Evolutionary conservation across 2,797 vertebrate species (phyloP).

Genomic region (Linurgus olivaceus): DNA sequence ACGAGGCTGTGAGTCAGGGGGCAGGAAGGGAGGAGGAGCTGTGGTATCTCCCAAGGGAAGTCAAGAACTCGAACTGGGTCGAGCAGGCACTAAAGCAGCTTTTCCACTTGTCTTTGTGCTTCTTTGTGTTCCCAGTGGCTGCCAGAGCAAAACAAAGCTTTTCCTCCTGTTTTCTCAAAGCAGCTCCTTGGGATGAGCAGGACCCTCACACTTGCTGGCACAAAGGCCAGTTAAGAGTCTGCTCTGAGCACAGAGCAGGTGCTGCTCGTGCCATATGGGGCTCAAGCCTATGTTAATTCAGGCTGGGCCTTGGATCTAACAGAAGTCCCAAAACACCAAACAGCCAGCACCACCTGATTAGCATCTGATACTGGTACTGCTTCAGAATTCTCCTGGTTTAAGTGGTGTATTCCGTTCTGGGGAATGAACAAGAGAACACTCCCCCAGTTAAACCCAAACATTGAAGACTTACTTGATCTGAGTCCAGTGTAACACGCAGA

Average conservation of each 20-base stretch:
- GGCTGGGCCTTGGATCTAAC: background rate
- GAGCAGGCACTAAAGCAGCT: background rate
- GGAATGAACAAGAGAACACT: background rate
- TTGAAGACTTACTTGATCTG: slow-evolving; percentile 85
- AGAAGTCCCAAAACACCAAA: background rate
- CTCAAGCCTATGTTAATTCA: background rate
- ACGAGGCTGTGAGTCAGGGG: background rate
- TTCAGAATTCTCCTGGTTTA: background rate
- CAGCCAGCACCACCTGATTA: background rate
- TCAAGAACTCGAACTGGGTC: fast-evolving
- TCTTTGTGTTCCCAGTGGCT: background rate
- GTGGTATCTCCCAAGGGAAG: background rate
- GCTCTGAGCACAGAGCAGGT: background rate
- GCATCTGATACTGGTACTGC: background rate
- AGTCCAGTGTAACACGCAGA: slow-evolving; percentile 91
- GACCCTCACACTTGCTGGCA: background rate
- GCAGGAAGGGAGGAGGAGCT: background rate
- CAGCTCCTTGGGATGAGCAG: background rate
- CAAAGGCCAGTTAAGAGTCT: background rate
- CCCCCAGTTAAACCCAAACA: background rate
- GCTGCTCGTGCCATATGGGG: fast-evolving
- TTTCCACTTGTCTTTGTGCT: background rate
- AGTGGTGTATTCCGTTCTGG: background rate
- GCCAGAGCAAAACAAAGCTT: background rate
- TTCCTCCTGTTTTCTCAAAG: background rate